Percentiles rank a stretch among this genome's conserved stretches.
These are phyloP conservation scores for Equus quagga DNA, from an alignment of 2,113 vertebrate species.

Conservation along the genomic window DNA sequence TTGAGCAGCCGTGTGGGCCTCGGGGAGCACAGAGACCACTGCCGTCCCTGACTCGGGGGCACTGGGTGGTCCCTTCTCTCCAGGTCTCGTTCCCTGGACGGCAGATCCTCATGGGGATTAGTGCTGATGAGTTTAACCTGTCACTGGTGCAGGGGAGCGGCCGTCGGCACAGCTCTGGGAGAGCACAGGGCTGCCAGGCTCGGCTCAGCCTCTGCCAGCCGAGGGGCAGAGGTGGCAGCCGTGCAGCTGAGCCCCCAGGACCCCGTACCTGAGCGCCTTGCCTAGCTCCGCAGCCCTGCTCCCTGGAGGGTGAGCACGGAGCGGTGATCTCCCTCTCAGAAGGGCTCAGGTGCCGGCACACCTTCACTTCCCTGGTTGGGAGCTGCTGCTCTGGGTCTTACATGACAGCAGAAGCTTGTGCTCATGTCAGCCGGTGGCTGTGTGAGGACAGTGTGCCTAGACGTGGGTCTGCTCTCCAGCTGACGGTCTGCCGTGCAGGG, in stretches of 20 bases:
- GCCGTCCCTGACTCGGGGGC: background rate
- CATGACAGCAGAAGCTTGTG: too few relatives aligned
- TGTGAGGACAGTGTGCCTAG: background rate
- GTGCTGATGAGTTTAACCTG: too few relatives aligned
- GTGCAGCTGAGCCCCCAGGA: background rate
- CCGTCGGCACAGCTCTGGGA: too few relatives aligned
- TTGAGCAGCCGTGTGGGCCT: background rate
- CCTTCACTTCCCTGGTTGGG: background rate
- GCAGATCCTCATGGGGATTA: too few relatives aligned
- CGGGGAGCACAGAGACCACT: background rate
- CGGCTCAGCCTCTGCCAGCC: too few relatives aligned
- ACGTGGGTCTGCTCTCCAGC: background rate
- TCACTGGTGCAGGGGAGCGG: background rate
- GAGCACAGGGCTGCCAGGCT: too few relatives aligned
- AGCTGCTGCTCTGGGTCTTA: background rate
- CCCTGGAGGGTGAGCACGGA: background rate
- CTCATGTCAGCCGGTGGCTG: fast-evolving
- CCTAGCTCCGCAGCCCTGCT: background rate
- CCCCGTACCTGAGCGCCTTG: background rate
- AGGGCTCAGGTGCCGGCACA: background rate
- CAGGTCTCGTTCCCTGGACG: background rate
- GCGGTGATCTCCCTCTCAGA: too few relatives aligned
- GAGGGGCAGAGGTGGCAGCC: too few relatives aligned
- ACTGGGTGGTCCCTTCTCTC: too few relatives aligned
- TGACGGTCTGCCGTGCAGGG: fast-evolving